Percentiles rank a stretch among this genome's conserved stretches.
Conservation (phyloP, 2,113 vertebrate genomes). For the Cephalophus harveyi region DNA sequence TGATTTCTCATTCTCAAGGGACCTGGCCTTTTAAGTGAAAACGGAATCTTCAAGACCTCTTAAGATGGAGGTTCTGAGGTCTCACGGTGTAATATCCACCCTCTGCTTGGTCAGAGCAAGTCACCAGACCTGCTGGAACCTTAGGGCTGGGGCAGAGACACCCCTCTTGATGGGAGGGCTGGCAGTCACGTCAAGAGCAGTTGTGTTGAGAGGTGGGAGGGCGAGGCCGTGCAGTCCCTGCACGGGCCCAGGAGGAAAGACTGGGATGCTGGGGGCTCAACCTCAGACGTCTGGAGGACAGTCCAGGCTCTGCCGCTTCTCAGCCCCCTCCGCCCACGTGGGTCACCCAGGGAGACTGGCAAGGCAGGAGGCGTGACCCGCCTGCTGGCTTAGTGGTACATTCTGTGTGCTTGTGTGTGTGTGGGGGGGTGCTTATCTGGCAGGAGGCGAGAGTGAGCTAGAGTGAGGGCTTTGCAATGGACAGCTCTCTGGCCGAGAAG, state of each 20-base stretch:
- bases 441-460: not conserved
- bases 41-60: not conserved
- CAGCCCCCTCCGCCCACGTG: not conserved
- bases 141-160: not conserved
- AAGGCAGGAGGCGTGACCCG: not conserved
- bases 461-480: not conserved
- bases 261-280: not conserved
- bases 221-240: not conserved
- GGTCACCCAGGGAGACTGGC: not conserved
- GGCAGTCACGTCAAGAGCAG: not conserved
- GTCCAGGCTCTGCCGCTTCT: not conserved
- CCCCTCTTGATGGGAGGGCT: not conserved
- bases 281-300: not conserved
- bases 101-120: not conserved
- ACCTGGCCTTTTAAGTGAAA: not conserved
- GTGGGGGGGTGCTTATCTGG: accelerated
- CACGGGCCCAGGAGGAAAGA: not conserved
- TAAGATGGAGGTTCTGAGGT: not conserved
- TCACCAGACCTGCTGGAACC: not conserved
- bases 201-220: not conserved
- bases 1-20: not conserved
- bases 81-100: not conserved
- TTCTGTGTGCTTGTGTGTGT: not conserved
- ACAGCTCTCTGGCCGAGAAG: not conserved
- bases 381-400: not conserved